These are phyloP conservation scores for Aleiodes sp. DNA, from an alignment of 1,140 invertebrate genomes.

Conservation along the genomic window DNA sequence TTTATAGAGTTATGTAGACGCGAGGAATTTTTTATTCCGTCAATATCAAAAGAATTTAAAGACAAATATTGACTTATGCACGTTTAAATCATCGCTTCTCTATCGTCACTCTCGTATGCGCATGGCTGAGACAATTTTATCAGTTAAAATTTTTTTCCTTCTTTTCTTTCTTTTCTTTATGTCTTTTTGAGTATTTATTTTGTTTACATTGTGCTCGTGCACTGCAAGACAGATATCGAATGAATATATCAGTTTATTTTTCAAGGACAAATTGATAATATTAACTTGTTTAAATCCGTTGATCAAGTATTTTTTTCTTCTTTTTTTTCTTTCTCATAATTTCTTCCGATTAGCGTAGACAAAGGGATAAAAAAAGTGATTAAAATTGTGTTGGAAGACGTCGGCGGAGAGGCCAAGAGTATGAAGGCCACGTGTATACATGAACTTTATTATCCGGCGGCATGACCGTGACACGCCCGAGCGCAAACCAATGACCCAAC, in stretches of 20 bases:
- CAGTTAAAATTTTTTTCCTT: not conserved
- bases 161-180: not conserved
- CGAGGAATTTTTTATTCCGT: not conserved
- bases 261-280: not conserved
- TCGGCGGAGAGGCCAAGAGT: not conserved
- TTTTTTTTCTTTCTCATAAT: not conserved
- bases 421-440: conserved; percentile 20
- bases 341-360: not conserved
- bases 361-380: not conserved
- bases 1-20: not conserved
- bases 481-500: conserved; percentile 32
- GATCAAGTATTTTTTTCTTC: not conserved
- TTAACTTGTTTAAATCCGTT: no score
- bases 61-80: not conserved
- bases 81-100: not conserved
- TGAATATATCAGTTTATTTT: not conserved
- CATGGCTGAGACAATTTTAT: not conserved
- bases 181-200: not conserved
- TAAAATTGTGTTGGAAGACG: not conserved
- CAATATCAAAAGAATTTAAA: not conserved
- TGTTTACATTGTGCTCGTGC: not conserved
- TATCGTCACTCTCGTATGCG: not conserved
- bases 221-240: not conserved
- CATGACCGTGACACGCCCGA: conserved; percentile 34
- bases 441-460: conserved; percentile 19